Evolutionary conservation across 2,113 vertebrate species (phyloP), one percentile per base, ranked within the genome.

Genomic region (Orthonyx spaldingii): DNA sequence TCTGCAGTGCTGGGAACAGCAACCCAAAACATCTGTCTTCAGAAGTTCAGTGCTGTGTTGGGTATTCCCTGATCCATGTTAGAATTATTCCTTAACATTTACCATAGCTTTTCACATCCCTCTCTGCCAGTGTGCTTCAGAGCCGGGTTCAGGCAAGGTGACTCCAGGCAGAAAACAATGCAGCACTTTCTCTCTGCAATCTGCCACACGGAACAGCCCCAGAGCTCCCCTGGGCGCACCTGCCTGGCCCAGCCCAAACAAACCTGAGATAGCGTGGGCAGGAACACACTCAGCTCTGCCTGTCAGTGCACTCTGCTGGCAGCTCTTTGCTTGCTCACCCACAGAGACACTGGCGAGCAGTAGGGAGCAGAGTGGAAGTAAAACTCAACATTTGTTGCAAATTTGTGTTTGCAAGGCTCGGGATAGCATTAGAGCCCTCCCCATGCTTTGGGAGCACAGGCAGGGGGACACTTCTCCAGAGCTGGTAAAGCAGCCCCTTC

Each of bases 181-280:
- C 44, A 6, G 10, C 46, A 19, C 90, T 93, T 92, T 92, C 88
- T 35, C 35, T 53, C 68, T 56, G 61, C 53, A 91, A 22, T 89
- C 81, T 64, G 30, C 46, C 16, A 3, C 13, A 4, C 0, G 4
- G 41, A 46, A 19, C 52, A 74, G 16, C 52, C 69, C 82, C 4
- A 1, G 28, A 91, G 59, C 94, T 80, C 23, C 20, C 2, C 49
- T 5, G 63, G 66, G 59, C 78, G 71, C 93, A 95, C 90, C 90
- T 92, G 76, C 71, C 41, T 9, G 12, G 81, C 47, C 84, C 55
- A 32, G 59, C 57, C 89, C 94, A 94, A 89, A 90, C 76, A 92
- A n/a, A 56, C 14, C 90, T 16, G 69, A 84, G 90, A 78, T 32
- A 87, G 13, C 3, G 1, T 4, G 42, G 56, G 7, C 41, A 9